Evolutionary conservation across 1,140 invertebrate genomes (phyloP), one percentile per base, ranked within the genome.

Genomic region (Melitaea cinxia): DNA sequence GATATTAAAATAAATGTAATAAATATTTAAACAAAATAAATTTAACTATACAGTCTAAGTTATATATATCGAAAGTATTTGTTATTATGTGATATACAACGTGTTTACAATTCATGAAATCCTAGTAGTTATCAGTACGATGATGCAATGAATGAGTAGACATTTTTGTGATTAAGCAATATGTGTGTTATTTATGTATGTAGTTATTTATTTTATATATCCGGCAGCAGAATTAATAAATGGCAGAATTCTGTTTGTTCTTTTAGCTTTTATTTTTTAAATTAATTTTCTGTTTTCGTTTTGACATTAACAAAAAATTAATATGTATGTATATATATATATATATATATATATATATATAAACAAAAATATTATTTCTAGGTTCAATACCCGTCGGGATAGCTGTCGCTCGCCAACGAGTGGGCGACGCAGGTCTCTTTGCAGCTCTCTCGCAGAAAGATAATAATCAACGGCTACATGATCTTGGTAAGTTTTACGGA

Each of bases 371-470:
- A 52, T 7, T 52, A 30, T 52, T 52, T 45, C 39, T 72, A 93
- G 93, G 92, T 78, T 93, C 93, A n/a, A 96, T 96, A 80, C 95
- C 95, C 64, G 95, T 97, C 72, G 96, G 96, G 42, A 97, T 97
- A 75, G 96, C 96, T 14, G 95, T 97, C 65, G 96, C 96, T 33
- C 92, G 95, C 68, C 96, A 97, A 82, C 92, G 96, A 75, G 93
- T 94, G 47, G 93, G 87, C 79, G 90, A 82, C 91, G 92, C 83
- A 0, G 80, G 82, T 4, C 75, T 90, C 0, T 75, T 88, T 9
- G 88, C 85, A 1, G 88, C 88, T 7, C 78, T 89, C 9, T 89
- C 88, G 4, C 85, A 89, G 53, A 88, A 91, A 70, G 89, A 91
- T 72, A 82, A 72, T 82, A 82, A 72, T 82, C 92, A 88, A 80